Base-by-base conservation (phyloP, 2,113 vertebrate species). In the Platysternon megacephalum region DNA sequence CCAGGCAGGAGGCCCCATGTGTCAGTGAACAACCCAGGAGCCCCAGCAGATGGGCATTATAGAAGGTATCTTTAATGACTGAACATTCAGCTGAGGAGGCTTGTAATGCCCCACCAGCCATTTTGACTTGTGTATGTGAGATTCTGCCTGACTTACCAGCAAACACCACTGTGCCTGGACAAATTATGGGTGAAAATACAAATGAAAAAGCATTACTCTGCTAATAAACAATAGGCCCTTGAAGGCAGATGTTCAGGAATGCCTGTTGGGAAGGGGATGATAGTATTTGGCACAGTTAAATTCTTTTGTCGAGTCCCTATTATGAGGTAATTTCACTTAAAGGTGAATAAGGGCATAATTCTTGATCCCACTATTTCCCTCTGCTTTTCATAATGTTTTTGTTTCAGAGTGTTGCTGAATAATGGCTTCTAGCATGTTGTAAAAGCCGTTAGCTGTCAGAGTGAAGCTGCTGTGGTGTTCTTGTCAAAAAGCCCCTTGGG, bases 401-500 rank as follows among this genome's bases (percentile, higher is more conserved):
- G 12, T 93, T 94, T 91, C 46, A 82, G 72, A 53, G 26, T 21
- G 42, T 85, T 88, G 16, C 49, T 85, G 29, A 76, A 90, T 93
- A 61, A 39, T 2, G 22, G 39, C 48, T 84, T 22, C 16, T 79
- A 58, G 52, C 91, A 92, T 0, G 1, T 35, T 78, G 21, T 35
- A 88, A 93, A 92, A 91, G 42, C 81, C 80, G 87, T 88, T 93
- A 93, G 53, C 39, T 76, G 8, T 82, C 89, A 93, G 65, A 92
- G 79, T 12, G 91, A 86, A 94, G 86, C 89, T 92, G 55, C 58
- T 74, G 79, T 93, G 93, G 87, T 88, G 86, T 95, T 94, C 92
- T 95, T 87, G 88, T 94, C 74, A 85, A 85, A 96, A 96, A 96
- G 81, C 42, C 68, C 82, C 68, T 46, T 49, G 94, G 92, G 84